Conservation (phyloP, 2,888 invertebrate species). For the Gasteruption jaculator region DNA sequence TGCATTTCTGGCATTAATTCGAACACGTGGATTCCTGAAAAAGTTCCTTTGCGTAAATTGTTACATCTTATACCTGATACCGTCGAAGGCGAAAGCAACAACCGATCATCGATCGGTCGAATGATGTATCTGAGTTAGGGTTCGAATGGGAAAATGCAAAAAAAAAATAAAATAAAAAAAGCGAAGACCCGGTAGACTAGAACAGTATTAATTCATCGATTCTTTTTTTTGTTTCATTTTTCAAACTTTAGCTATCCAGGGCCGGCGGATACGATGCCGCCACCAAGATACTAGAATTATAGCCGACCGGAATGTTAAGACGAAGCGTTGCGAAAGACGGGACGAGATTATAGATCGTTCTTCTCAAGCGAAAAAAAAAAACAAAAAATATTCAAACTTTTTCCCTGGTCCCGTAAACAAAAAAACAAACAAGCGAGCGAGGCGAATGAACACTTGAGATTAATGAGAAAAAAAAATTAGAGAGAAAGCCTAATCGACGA, state of each 20-base stretch:
- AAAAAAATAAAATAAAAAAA: conserved; percentile 10
- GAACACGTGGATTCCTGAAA: conserved; percentile 4
- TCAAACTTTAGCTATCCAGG: conserved; percentile 53
- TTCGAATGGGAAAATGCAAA: neutral
- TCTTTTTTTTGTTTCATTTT: conserved; percentile 47
- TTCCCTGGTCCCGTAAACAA: too few species aligned
- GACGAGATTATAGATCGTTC: too few species aligned
- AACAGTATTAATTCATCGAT: conserved; percentile 50
- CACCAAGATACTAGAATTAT: conserved; percentile 52
- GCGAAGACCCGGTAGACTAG: conserved; percentile 16
- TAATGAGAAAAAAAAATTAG: too few species aligned
- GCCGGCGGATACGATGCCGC: conserved; percentile 52
- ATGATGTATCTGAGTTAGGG: conserved; percentile 4
- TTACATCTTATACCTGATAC: conserved; percentile 49
- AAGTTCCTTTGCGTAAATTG: conserved; percentile 31
- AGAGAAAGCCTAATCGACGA: too few species aligned
- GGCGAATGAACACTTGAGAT: too few species aligned
- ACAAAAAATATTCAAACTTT: too few species aligned
- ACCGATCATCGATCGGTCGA: conserved; percentile 15
- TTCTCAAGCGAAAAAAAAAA: too few species aligned
- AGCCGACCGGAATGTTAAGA: too few species aligned
- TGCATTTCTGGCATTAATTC: too few species aligned
- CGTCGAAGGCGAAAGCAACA: conserved; percentile 28
- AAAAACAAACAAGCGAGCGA: too few species aligned
- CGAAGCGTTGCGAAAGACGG: too few species aligned